phyloP scores from a whole-genome alignment of 2,797 vertebrate species.

The Hyperoplus immaculatus region DNA sequence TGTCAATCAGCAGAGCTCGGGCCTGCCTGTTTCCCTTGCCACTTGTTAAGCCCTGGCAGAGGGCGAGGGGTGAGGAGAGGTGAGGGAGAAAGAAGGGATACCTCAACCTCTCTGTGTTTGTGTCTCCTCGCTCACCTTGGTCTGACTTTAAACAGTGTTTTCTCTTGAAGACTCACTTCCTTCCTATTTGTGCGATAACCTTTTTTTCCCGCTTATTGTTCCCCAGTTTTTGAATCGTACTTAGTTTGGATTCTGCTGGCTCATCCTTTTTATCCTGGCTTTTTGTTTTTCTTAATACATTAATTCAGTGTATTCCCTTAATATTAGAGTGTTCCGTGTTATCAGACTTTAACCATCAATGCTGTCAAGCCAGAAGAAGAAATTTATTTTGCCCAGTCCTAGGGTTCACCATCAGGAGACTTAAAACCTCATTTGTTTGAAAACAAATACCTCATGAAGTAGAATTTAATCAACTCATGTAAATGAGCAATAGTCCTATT shows the following conservation, averaged over 20 bases:
- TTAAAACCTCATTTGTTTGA: too few species aligned
- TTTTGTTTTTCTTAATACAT: background rate
- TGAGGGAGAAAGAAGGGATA: slow-evolving; percentile 48
- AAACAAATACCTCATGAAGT: too few species aligned
- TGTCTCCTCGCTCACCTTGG: slow-evolving; percentile 38
- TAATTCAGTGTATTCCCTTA: background rate
- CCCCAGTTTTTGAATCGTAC: background rate
- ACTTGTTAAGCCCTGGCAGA: slow-evolving; percentile 82
- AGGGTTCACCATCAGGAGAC: too few species aligned
- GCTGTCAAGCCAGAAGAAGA: too few species aligned
- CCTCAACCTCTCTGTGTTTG: slow-evolving; percentile 36
- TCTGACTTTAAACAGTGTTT: slow-evolving; percentile 35
- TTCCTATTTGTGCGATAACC: slow-evolving; percentile 11
- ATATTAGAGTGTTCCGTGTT: background rate
- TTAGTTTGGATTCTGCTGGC: background rate
- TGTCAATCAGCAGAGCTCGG: slow-evolving; percentile 87
- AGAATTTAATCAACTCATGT: too few species aligned
- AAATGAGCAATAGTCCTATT: too few species aligned
- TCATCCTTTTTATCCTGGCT: background rate
- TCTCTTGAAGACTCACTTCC: slow-evolving; percentile 11
- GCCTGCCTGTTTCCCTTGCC: slow-evolving; percentile 77
- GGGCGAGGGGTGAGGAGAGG: slow-evolving; percentile 60
- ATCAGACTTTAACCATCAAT: background rate
- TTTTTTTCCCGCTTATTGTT: slow-evolving; percentile 5
- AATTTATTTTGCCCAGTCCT: too few species aligned